Conservation (phyloP, 2,797 vertebrate species). For the Smutsia temminckii region DNA sequence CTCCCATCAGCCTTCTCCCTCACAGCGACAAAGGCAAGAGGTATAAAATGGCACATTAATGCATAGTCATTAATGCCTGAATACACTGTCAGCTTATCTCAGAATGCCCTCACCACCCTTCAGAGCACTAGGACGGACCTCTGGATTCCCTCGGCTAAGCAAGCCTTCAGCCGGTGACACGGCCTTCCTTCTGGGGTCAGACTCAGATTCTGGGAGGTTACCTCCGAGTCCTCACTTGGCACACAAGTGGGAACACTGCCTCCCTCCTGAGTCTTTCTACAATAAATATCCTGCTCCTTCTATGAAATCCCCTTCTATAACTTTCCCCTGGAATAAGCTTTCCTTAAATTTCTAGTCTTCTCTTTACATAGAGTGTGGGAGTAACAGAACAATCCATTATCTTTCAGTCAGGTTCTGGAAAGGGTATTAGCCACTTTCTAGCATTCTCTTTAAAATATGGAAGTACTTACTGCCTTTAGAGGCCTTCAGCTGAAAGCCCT, state of each 20-base stretch:
- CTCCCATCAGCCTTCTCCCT: not conserved
- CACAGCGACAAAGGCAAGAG: not conserved
- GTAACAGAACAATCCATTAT: not conserved
- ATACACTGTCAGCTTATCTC: not conserved
- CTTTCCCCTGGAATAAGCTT: not conserved
- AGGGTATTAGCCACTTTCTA: not conserved
- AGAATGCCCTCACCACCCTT: not conserved
- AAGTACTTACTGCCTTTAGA: not conserved
- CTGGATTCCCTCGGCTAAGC: not conserved
- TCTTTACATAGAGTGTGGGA: not conserved
- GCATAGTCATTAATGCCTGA: not conserved
- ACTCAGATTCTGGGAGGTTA: not conserved
- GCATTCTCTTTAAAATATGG: not conserved
- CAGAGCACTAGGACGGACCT: not conserved
- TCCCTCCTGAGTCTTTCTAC: not conserved
- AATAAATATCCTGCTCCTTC: not conserved
- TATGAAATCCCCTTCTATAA: not conserved
- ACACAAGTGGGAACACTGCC: not conserved
- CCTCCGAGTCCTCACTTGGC: fast-evolving
- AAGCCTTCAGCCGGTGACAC: not conserved
- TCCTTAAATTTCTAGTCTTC: not conserved
- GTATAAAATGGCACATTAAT: fast-evolving
- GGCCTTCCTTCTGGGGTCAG: not conserved
- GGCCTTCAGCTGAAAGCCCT: not conserved
- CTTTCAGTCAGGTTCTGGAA: not conserved